Percentiles rank a stretch among this genome's conserved stretches.
Evolutionary conservation across 2,888 invertebrate genomes (phyloP).

Genomic region (Parochlus steinenii): DNA sequence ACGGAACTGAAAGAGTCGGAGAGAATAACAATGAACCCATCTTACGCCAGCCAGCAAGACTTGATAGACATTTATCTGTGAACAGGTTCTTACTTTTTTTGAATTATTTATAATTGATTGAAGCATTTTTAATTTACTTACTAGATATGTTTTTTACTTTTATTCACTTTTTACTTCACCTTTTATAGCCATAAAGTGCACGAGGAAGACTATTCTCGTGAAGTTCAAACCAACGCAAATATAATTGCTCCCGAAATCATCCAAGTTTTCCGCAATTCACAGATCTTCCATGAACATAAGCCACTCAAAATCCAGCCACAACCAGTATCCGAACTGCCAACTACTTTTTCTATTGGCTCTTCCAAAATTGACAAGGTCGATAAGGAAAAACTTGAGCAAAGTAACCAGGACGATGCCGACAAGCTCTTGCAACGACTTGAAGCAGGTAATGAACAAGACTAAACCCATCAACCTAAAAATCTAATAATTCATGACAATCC

Average conservation of each 20-base stretch:
- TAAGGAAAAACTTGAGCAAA: slow-evolving; percentile 6
- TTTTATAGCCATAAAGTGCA: slow-evolving; percentile 26
- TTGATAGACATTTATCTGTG: slow-evolving; percentile 10
- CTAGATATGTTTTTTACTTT: slow-evolving; percentile 3
- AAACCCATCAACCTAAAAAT: no score
- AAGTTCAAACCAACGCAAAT: slow-evolving; percentile 30
- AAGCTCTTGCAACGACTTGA: slow-evolving; percentile 6
- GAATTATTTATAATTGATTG: neutral
- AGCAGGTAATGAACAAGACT: slow-evolving; percentile 3
- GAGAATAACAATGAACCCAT: slow-evolving; percentile 26
- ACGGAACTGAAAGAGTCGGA: slow-evolving; percentile 19
- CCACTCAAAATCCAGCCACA: slow-evolving; percentile 17
- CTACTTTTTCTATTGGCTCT: slow-evolving; percentile 7
- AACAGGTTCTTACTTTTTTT: slow-evolving; percentile 4
- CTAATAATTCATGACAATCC: no score
- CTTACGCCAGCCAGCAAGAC: slow-evolving; percentile 23
- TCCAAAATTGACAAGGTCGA: slow-evolving; percentile 8
- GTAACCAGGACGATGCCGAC: slow-evolving; percentile 4
- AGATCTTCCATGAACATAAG: slow-evolving; percentile 31
- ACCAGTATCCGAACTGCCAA: neutral
- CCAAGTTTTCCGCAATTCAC: slow-evolving; percentile 30
- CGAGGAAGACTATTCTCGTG: slow-evolving; percentile 30
- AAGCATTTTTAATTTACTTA: slow-evolving; percentile 7
- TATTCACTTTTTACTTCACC: slow-evolving; percentile 10
- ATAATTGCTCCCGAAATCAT: slow-evolving; percentile 31